Evolutionary conservation across 2,888 invertebrate genomes (phyloP).

Genomic region (Rhorus exstirpatorius): DNA sequence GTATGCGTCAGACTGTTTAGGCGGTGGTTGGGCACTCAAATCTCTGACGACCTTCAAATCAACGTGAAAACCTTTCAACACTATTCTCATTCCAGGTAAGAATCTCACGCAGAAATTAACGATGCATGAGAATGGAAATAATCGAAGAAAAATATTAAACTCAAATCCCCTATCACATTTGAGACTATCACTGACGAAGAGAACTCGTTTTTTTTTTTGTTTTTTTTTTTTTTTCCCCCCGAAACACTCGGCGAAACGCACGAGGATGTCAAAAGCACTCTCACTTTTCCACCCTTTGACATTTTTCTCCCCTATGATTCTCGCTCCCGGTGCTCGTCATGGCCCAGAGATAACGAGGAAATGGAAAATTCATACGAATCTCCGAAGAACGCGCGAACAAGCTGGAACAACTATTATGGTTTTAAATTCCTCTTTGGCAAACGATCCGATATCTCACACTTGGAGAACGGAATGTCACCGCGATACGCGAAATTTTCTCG

Average conservation of each 20-base stretch:
- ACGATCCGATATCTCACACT: slow-evolving; percentile 13
- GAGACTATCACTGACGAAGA: slow-evolving; percentile 14
- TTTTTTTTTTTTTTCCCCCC: no score
- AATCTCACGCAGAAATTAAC: background rate
- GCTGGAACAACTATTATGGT: background rate
- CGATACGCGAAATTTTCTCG: background rate
- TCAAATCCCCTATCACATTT: background rate
- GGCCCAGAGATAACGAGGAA: background rate
- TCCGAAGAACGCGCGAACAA: background rate
- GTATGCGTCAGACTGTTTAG: background rate
- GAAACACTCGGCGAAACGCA: no score
- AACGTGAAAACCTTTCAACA: slow-evolving; percentile 5
- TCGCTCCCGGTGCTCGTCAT: slow-evolving; percentile 19
- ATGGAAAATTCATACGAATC: slow-evolving; percentile 25
- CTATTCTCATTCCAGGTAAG: background rate
- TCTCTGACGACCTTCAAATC: slow-evolving; percentile 24
- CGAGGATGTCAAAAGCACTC: no score
- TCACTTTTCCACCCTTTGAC: slow-evolving; percentile 1
- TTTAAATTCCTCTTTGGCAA: slow-evolving; percentile 25
- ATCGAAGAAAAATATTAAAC: background rate
- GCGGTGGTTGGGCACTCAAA: slow-evolving; percentile 25
- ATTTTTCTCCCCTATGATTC: slow-evolving; percentile 5
- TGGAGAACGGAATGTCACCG: background rate
- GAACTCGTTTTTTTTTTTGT: background rate
- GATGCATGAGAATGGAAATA: background rate